Conservation (phyloP, 2,888 invertebrate genomes). For the Drosophila robusta region DNA sequence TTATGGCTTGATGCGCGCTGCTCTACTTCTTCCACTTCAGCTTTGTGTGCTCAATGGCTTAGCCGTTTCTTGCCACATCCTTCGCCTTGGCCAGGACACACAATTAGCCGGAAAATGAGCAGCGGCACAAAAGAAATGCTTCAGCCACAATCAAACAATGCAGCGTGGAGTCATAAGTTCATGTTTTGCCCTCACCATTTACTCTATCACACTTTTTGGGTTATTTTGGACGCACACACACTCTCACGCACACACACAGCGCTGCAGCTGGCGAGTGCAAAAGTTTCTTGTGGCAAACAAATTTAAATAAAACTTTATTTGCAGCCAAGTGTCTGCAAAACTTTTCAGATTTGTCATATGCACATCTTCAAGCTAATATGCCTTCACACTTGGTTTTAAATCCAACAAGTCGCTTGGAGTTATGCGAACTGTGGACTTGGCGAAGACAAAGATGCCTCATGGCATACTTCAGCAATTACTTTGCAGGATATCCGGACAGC, state of each 20-base stretch:
- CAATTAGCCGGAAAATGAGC: conserved; percentile 76
- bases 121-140: conserved; percentile 44
- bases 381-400: conserved; percentile 30
- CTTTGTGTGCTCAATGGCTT: conserved; percentile 64
- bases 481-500: not conserved
- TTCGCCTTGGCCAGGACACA: conserved; percentile 55
- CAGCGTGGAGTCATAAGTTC: conserved; percentile 54
- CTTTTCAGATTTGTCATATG: conserved; percentile 75
- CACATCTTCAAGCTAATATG: conserved; percentile 67
- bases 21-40: conserved; percentile 9
- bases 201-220: not conserved
- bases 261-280: conserved; percentile 18
- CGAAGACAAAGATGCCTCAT: not conserved
- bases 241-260: not conserved
- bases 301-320: conserved; percentile 52
- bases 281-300: conserved; percentile 53
- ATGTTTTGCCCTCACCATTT: conserved; percentile 4
- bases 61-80: conserved; percentile 56
- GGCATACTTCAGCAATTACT: not conserved
- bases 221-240: conserved; percentile 5
- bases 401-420: conserved; percentile 35
- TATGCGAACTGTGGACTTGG: conserved; percentile 16
- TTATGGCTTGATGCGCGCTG: conserved; percentile 60
- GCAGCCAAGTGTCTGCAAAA: conserved; percentile 58
- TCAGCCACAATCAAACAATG: conserved; percentile 71